Percentiles rank a stretch among this genome's conserved stretches.
phyloP scores from a whole-genome alignment of 1,140 invertebrate species.

The Eumeta japonica region DNA sequence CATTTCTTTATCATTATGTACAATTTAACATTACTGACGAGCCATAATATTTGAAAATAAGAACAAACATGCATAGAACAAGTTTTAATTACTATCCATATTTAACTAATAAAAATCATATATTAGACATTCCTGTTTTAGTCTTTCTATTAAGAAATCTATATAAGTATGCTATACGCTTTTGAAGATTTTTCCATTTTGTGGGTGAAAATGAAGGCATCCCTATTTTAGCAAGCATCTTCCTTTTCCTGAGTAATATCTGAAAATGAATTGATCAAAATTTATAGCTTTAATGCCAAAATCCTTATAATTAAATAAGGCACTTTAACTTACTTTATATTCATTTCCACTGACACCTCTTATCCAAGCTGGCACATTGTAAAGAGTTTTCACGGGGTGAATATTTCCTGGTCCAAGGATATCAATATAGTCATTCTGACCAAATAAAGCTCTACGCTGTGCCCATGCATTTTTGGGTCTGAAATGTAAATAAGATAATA shows the following conservation, averaged over 20 bases:
- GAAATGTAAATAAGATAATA: slow-evolving; percentile 22
- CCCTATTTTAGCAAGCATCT: slow-evolving; percentile 60
- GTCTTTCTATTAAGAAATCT: slow-evolving; percentile 77
- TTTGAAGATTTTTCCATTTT: slow-evolving; percentile 73
- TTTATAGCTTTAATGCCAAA: not conserved
- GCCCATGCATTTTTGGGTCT: slow-evolving; percentile 73
- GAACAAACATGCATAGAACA: too few relatives aligned
- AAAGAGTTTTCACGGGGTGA: slow-evolving; percentile 79
- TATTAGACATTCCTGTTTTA: too few relatives aligned
- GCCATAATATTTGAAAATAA: too few relatives aligned
- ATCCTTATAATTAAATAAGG: slow-evolving; percentile 4
- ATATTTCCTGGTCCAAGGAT: slow-evolving; percentile 82
- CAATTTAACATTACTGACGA: too few relatives aligned
- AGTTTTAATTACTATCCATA: too few relatives aligned
- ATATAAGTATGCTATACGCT: slow-evolving; percentile 73
- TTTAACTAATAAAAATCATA: too few relatives aligned
- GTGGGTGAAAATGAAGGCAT: slow-evolving; percentile 66
- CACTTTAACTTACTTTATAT: slow-evolving; percentile 63
- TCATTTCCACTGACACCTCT: slow-evolving; percentile 86
- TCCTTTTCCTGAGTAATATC: slow-evolving; percentile 73
- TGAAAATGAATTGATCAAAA: slow-evolving; percentile 20
- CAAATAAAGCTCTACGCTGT: slow-evolving; percentile 77
- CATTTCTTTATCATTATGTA: too few relatives aligned
- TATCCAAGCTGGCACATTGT: slow-evolving; percentile 83
- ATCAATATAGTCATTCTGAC: slow-evolving; percentile 97